Base-by-base conservation (phyloP, 2,113 vertebrate species). In the Sphaerodactylus townsendi region DNA sequence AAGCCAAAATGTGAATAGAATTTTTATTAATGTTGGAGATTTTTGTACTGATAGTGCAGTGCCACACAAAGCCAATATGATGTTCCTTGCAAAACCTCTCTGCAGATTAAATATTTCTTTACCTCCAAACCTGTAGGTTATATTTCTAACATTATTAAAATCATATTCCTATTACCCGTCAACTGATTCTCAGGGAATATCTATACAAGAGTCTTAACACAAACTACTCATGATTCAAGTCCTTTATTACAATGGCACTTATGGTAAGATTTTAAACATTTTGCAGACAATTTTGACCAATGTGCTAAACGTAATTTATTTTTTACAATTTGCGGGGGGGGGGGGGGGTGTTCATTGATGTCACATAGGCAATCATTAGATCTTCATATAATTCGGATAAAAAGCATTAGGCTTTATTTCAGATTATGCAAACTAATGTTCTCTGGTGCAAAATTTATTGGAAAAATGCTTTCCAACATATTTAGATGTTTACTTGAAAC, bases 1-100 rank as follows among this genome's bases (percentile, higher is more conserved):
- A 92, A 95, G 78, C 46, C 10, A 72, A 87, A 85, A 84, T 80
- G 37, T 79, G 48, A 28, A 91, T 91, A 59, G 39, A 83, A 69
- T 71, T 88, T 82, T 90, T 71, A 92, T 78, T 88, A 82, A 14
- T 70, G 53, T 21, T 62, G 72, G 82, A 89, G 83, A 87, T 89
- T 23, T 84, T 62, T 71, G 41, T 41, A 86, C 65, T 68, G 73
- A 92, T 81, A 83, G 8, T 87, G 85, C 72, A 77, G 44, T 77
- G 65, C 85, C 44, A 74, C 10, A 28, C 50, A 28, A 0, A 81
- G 35, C 53, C 87, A 76, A 84, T 79, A 37, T 59, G 50, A 75
- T 84, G 33, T 44, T 37, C 82, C 79, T 88, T 59, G 30, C 30
- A 81, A 89, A 92, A 23, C 59, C 82, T 46, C 33, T 41, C 37